phyloP scores from a whole-genome alignment of 2,888 invertebrate genomes.

The Phrixothrix hirtus region DNA sequence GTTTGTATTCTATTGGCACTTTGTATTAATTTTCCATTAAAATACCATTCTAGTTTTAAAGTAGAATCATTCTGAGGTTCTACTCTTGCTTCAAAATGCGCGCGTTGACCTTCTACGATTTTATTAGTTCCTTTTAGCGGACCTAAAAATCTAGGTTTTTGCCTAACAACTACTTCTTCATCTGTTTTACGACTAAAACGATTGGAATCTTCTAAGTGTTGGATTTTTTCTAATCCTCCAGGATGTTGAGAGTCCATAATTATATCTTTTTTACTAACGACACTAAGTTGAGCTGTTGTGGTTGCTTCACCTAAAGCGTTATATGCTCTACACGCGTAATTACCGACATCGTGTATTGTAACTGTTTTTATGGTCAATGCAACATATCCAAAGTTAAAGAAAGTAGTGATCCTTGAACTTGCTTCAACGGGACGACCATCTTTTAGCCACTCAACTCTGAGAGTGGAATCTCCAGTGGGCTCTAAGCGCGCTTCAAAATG shows the following conservation, averaged over 20 bases:
- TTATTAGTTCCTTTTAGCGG: slow-evolving; percentile 91
- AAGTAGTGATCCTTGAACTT: slow-evolving; percentile 88
- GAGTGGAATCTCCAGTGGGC: slow-evolving; percentile 87
- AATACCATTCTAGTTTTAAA: slow-evolving; percentile 95
- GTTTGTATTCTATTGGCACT: slow-evolving; percentile 91
- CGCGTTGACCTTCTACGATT: slow-evolving; percentile 90
- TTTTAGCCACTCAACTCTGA: slow-evolving; percentile 91
- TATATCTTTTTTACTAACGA: slow-evolving; percentile 83
- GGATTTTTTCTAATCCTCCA: slow-evolving; percentile 88
- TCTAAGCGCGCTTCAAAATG: slow-evolving; percentile 95
- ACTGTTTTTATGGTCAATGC: slow-evolving; percentile 92
- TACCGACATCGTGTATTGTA: slow-evolving; percentile 85
- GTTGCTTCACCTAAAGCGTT: slow-evolving; percentile 86
- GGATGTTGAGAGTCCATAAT: slow-evolving; percentile 91
- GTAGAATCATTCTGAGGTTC: slow-evolving; percentile 93
- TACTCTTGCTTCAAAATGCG: slow-evolving; percentile 93
- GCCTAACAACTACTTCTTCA: slow-evolving; percentile 74
- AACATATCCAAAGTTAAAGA: slow-evolving; percentile 94
- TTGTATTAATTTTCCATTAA: slow-evolving; percentile 89
- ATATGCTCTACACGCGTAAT: slow-evolving; percentile 85
- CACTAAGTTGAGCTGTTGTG: slow-evolving; percentile 79
- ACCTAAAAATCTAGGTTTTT: slow-evolving; percentile 85
- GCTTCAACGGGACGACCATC: slow-evolving; percentile 90
- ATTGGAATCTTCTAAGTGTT: slow-evolving; percentile 82
- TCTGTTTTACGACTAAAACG: slow-evolving; percentile 67